Percentiles rank a stretch among this genome's conserved stretches.
Evolutionary conservation across 2,888 invertebrate genomes (phyloP).

Genomic region (Pyrocoelia pectoralis): DNA sequence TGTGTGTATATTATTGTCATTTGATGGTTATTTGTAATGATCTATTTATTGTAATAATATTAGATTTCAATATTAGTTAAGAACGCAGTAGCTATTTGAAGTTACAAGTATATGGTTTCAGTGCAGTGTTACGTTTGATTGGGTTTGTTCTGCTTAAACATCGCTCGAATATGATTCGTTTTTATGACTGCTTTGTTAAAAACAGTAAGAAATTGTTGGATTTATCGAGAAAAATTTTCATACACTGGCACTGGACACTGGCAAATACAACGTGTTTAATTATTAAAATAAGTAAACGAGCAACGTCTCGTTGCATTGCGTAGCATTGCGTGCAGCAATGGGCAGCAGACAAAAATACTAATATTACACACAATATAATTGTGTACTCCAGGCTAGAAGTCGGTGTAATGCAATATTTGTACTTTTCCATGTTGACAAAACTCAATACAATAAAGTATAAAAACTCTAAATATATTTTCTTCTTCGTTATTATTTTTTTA

Average conservation of each 20-base stretch:
- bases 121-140: conserved; percentile 48
- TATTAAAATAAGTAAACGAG: conserved; percentile 36
- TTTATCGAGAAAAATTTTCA: conserved; percentile 37
- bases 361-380: conserved; percentile 57
- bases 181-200: conserved; percentile 54
- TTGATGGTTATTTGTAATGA: conserved; percentile 60
- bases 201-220: conserved; percentile 57
- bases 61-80: conserved; percentile 56
- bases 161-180: conserved; percentile 53
- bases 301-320: conserved; percentile 34
- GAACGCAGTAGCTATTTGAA: conserved; percentile 54
- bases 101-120: conserved; percentile 45
- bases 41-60: conserved; percentile 54
- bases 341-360: conserved; percentile 37
- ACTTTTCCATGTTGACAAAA: conserved; percentile 69
- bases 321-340: conserved; percentile 37
- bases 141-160: conserved; percentile 46
- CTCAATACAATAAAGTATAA: conserved; percentile 66
- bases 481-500: neutral
- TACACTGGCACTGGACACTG: conserved; percentile 59
- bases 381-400: conserved; percentile 61
- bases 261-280: conserved; percentile 53
- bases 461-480: conserved; percentile 42
- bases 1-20: conserved; percentile 59
- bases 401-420: conserved; percentile 69